Evolutionary conservation across 2,797 vertebrate species (phyloP).

Genomic region (Alosa sapidissima): DNA sequence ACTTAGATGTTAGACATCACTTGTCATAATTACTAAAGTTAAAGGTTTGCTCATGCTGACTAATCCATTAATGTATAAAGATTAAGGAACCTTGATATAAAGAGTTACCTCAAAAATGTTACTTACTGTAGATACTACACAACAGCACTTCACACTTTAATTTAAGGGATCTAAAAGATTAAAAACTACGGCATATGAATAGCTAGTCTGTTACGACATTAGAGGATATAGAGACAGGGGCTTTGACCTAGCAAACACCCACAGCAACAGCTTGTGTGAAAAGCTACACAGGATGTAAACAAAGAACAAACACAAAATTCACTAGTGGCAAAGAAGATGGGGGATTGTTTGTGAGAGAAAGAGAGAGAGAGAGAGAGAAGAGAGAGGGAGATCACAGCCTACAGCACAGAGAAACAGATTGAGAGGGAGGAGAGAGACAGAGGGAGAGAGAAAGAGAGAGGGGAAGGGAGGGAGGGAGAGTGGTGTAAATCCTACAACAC

Average conservation of each 20-base stretch:
- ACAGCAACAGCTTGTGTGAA: neutral
- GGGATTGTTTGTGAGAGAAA: neutral
- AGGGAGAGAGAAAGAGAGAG: neutral
- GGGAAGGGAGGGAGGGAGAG: conserved; percentile 2
- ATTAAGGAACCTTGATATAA: neutral
- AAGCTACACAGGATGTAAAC: conserved; percentile 28
- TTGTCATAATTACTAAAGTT: neutral
- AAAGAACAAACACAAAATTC: conserved; percentile 28
- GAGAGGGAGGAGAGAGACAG: conserved; percentile 28
- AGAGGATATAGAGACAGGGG: neutral
- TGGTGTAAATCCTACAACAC: conserved; percentile 35
- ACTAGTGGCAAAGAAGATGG: conserved; percentile 7
- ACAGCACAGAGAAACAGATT: neutral
- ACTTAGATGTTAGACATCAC: neutral
- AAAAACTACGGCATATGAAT: neutral
- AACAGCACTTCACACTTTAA: neutral
- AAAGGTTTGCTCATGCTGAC: neutral
- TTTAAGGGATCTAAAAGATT: neutral
- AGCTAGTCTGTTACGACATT: neutral
- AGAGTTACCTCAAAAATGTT: neutral
- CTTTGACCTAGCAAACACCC: conserved; percentile 1
- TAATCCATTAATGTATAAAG: neutral
- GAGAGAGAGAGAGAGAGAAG: neutral
- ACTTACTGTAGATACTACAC: neutral
- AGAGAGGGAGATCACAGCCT: neutral